Evolutionary conservation across 2,113 vertebrate species (phyloP).

Genomic region (Scomber japonicus): DNA sequence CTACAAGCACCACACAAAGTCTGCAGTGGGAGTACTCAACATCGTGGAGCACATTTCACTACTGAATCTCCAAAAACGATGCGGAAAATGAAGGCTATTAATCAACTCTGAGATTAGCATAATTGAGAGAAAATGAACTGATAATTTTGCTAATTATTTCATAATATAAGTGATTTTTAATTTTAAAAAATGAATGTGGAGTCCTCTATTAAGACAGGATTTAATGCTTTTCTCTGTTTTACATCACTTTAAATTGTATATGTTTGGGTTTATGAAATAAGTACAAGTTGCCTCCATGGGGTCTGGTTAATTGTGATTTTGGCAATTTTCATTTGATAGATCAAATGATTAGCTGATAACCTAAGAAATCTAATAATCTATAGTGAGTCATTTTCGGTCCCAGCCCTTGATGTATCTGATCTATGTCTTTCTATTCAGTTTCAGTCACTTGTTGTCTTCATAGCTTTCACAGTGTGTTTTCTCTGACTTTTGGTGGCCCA

Average conservation of each 20-base stretch:
- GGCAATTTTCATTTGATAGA: slow-evolving; percentile 1
- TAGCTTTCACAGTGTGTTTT: slow-evolving; percentile 9
- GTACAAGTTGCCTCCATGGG: too few species aligned
- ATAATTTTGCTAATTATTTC: background rate
- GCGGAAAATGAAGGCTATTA: background rate
- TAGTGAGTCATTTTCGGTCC: background rate
- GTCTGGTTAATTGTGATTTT: background rate
- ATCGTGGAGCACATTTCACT: slow-evolving; percentile 6
- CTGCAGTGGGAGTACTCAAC: background rate
- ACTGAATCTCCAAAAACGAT: background rate
- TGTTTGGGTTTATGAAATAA: background rate
- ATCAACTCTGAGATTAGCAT: background rate
- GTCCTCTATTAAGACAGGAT: background rate
- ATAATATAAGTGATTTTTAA: background rate
- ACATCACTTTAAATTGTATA: background rate
- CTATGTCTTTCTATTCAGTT: slow-evolving; percentile 18
- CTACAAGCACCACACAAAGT: slow-evolving; percentile 41
- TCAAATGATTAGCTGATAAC: background rate
- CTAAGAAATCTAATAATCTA: background rate
- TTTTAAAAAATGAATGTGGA: background rate
- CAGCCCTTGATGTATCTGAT: background rate
- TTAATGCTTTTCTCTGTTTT: background rate
- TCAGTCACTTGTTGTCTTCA: slow-evolving; percentile 14
- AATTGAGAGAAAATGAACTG: background rate
- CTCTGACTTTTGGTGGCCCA: slow-evolving; percentile 42